Conservation (phyloP, 2,888 invertebrate genomes). For the Apotomis turbidana region DNA sequence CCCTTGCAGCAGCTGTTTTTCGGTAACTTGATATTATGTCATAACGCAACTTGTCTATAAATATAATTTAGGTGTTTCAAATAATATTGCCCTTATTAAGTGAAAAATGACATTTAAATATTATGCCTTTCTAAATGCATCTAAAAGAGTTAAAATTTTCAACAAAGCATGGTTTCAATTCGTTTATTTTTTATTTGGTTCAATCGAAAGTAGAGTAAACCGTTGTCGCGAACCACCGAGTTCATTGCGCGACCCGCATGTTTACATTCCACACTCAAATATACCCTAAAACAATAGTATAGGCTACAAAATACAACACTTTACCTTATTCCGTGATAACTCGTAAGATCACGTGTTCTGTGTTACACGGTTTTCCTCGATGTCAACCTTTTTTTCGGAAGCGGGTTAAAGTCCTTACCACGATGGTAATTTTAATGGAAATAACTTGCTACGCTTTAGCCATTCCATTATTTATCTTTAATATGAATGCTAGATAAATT, state of each 20-base stretch:
- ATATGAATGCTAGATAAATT: no score
- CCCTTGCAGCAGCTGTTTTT: no score
- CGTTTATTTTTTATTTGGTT: background rate
- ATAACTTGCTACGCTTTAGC: no score
- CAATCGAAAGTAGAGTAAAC: conserved; percentile 24
- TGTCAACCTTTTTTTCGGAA: conserved; percentile 14
- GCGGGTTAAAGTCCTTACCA: background rate
- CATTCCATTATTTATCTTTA: no score
- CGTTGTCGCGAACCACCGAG: conserved; percentile 23
- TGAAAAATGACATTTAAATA: no score
- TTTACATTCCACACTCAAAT: background rate
- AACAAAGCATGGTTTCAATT: background rate
- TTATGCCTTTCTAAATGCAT: background rate
- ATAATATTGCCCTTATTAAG: no score
- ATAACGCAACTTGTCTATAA: no score
- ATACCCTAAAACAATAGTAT: background rate
- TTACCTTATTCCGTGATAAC: background rate
- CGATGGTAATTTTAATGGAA: background rate
- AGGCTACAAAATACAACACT: background rate
- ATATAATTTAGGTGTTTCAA: no score
- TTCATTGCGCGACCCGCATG: conserved; percentile 28
- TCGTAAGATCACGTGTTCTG: conserved; percentile 30
- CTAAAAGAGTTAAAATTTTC: background rate
- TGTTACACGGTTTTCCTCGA: conserved; percentile 23
- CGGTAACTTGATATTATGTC: no score